Conservation (phyloP, 2,888 invertebrate species). For the Lagria hirta region DNA sequence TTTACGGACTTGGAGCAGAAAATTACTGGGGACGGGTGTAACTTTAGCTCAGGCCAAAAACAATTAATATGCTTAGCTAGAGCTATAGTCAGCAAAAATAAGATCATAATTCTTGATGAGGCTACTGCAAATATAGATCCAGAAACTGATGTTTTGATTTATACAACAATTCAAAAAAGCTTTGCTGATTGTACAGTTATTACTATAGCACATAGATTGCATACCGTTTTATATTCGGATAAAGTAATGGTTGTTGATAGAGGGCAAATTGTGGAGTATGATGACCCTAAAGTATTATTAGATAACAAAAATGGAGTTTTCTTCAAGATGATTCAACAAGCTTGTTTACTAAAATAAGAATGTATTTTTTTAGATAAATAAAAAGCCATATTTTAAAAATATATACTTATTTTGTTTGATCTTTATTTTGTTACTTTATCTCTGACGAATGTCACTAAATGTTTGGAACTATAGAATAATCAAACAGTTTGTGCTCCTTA, state of each 20-base stretch:
- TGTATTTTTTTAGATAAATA: too few species aligned
- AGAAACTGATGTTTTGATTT: constrained; percentile 57
- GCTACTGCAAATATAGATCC: constrained; percentile 60
- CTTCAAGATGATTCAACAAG: constrained; percentile 32
- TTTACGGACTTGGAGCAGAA: constrained; percentile 41
- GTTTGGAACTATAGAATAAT: too few species aligned
- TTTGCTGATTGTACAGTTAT: constrained; percentile 58
- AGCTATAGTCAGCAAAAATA: constrained; percentile 55
- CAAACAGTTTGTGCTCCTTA: too few species aligned
- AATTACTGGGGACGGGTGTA: constrained; percentile 28
- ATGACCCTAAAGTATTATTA: constrained; percentile 34
- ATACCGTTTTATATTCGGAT: constrained; percentile 61
- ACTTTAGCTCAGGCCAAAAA: constrained; percentile 56
- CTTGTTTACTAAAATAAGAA: too few species aligned
- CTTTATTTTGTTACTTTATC: too few species aligned
- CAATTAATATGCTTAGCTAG: constrained; percentile 60
- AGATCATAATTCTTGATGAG: constrained; percentile 58
- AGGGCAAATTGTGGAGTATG: constrained; percentile 50
- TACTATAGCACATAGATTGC: constrained; percentile 48
- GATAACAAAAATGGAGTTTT: constrained; percentile 31
- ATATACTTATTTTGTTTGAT: too few species aligned
- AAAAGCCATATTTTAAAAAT: too few species aligned
- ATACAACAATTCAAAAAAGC: constrained; percentile 55
- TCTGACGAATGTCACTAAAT: too few species aligned
- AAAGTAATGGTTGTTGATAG: constrained; percentile 58